Evolutionary conservation across 2,113 vertebrate genomes (phyloP).

Genomic region (Dasyprocta punctata): DNA sequence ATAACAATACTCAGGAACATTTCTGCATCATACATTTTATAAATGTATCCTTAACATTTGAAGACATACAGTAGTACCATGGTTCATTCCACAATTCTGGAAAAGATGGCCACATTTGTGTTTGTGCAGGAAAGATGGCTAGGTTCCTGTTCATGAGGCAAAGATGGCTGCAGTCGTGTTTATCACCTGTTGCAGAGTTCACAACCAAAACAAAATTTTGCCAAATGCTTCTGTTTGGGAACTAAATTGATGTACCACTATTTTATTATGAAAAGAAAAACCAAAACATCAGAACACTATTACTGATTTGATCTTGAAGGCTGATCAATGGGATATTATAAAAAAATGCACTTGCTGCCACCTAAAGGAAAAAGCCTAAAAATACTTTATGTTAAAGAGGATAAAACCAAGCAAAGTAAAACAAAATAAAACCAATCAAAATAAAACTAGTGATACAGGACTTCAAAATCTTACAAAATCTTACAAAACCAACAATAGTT

Average conservation of each 20-base stretch:
- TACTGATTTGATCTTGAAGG: neutral
- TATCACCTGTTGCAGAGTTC: neutral
- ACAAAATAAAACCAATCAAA: too few species aligned
- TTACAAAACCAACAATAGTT: too few species aligned
- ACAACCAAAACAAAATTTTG: neutral
- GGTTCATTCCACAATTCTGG: neutral
- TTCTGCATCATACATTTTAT: neutral
- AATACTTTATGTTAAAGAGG: too few species aligned
- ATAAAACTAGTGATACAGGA: too few species aligned
- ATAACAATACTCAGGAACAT: neutral
- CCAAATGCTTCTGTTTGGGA: neutral
- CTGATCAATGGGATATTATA: too few species aligned
- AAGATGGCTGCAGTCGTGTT: neutral
- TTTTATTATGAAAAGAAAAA: constrained; percentile 43
- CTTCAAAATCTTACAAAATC: too few species aligned
- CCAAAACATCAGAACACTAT: neutral
- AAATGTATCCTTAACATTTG: neutral
- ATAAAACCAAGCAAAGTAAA: too few species aligned
- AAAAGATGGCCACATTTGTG: neutral
- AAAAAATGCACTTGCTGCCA: constrained; percentile 5
- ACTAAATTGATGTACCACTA: neutral
- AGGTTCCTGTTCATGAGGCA: neutral
- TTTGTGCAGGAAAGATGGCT: neutral
- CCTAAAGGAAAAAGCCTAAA: constrained; percentile 48
- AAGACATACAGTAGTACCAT: neutral